phyloP scores from a whole-genome alignment of 2,113 vertebrate species.

The Rhodinocichla rosea region DNA sequence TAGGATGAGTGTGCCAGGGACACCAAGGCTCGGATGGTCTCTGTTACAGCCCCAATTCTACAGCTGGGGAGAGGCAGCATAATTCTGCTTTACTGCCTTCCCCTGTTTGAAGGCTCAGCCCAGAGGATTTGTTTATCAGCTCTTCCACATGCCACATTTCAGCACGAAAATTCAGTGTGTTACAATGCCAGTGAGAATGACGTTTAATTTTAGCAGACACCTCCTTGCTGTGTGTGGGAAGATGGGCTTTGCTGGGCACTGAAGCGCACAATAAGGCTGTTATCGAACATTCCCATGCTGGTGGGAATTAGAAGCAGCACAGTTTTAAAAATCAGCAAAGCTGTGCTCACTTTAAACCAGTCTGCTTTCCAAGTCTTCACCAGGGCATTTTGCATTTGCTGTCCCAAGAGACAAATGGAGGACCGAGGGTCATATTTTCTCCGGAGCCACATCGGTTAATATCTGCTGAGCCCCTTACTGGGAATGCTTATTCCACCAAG shows the following conservation, averaged over 20 bases:
- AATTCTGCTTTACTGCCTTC: neutral
- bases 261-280: neutral
- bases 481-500: neutral
- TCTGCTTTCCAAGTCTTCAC: neutral
- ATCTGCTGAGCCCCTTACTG: neutral
- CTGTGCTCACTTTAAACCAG: neutral
- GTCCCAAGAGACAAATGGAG: neutral
- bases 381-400: neutral
- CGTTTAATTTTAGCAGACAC: conserved; percentile 38
- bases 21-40: neutral
- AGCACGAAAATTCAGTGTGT: neutral
- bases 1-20: neutral
- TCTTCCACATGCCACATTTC: neutral
- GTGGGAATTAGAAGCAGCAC: conserved; percentile 27
- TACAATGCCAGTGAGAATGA: neutral
- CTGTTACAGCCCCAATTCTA: neutral
- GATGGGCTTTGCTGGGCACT: neutral
- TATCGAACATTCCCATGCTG: neutral
- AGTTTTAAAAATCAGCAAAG: neutral
- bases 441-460: neutral
- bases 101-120: neutral
- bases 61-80: neutral
- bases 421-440: neutral
- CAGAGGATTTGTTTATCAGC: conserved; percentile 5
- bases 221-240: conserved; percentile 19